Base-by-base conservation (phyloP, 2,888 invertebrate species). In the Pachliopta kotzebuea region DNA sequence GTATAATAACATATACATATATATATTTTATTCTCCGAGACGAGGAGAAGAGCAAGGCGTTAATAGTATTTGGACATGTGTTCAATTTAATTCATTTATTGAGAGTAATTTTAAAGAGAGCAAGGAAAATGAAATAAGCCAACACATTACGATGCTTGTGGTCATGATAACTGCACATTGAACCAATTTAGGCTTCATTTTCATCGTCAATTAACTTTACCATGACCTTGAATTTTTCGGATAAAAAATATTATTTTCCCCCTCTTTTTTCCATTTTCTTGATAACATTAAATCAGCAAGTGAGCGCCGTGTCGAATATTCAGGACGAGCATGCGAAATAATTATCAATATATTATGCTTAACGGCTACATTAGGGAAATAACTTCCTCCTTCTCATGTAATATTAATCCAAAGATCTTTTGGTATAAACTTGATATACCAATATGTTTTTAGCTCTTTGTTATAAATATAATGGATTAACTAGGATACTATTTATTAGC, bases 291-390 rank as follows among this genome's bases (percentile, higher is more conserved):
- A 65, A 65, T 65, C 57, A 61, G 57, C 54, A 61, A 49, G 49
- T 66, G 56, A 68, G 61, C 63, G 68, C 67, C 69, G 70, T 62
- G 67, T 66, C 73, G 78, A 85, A 85, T 85, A 80, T 79, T 82
- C 75, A 83, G 73, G 75, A 75, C 74, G 72, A 76, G 72, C 76
- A 76, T 73, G 75, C 72, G 77, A 76, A 79, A 87, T 86, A 88
- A 87, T 86, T 88, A 86, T 86, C 87, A 76, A 85, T 88, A 87
- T 84, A 86, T 87, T 84, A 83, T 75, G 78, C 77, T 72, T 85
- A 86, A 88, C 76, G 84, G 81, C 77, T 70, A 74, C 82, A 85
- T 86, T 88, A 88, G 84, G 88, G 86, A 84, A 86, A 88, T 86
- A 81, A 76, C 77, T 76, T 73, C 73, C 76, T 75, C 72, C 71